Evolutionary conservation across 2,888 invertebrate species (phyloP).

Genomic region (Embidobia sp.): DNA sequence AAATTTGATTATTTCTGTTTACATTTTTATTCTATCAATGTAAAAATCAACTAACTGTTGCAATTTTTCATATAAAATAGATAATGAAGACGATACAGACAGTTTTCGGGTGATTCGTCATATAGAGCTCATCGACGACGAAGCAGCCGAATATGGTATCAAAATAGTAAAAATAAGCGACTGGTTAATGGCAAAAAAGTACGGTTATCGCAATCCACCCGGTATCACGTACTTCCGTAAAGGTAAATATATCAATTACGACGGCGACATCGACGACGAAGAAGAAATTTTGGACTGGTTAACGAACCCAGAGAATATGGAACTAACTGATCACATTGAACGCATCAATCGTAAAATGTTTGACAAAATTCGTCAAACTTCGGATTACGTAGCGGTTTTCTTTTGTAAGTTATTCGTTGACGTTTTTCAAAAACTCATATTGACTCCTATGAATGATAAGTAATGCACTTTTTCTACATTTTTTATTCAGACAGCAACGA

Average conservation of each 20-base stretch:
- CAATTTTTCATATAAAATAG: too few relatives aligned
- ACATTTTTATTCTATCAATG: too few relatives aligned
- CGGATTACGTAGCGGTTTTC: conserved; percentile 95
- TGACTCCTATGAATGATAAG: too few relatives aligned
- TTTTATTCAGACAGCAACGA: conserved; percentile 91
- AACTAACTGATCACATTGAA: conserved; percentile 95
- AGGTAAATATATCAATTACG: conserved; percentile 94
- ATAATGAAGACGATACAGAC: conserved; percentile 91
- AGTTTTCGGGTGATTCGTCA: conserved; percentile 91
- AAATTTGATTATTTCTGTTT: conserved; percentile 68
- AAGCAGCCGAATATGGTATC: conserved; percentile 95
- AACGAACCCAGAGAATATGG: conserved; percentile 96
- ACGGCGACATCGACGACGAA: conserved; percentile 95
- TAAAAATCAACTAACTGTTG: too few relatives aligned
- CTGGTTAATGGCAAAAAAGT: conserved; percentile 95
- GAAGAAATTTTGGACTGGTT: conserved; percentile 95
- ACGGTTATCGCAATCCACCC: conserved; percentile 93
- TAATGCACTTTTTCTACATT: background rate
- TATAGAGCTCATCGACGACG: conserved; percentile 94
- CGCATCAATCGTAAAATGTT: conserved; percentile 96
- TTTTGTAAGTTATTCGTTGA: conserved; percentile 88
- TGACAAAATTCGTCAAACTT: conserved; percentile 92
- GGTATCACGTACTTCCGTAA: conserved; percentile 96
- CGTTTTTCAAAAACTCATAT: too few relatives aligned
- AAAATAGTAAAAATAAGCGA: conserved; percentile 94